These are phyloP conservation scores for Oryzias curvinotus DNA, from an alignment of 2,113 vertebrate species.

Conservation along the genomic window DNA sequence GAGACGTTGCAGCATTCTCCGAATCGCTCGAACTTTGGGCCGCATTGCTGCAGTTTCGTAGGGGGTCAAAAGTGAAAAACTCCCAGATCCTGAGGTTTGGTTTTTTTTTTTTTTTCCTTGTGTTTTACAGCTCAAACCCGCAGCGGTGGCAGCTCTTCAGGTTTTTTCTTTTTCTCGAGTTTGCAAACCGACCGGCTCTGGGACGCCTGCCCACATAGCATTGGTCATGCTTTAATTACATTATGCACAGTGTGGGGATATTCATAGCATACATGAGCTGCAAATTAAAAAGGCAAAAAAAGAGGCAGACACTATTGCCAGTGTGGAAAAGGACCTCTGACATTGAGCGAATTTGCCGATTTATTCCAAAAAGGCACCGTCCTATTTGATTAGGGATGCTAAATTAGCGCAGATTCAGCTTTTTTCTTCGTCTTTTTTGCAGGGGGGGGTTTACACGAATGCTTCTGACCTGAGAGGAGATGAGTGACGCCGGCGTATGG, in stretches of 20 bases:
- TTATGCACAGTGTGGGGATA: conserved; percentile 69
- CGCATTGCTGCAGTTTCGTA: not conserved
- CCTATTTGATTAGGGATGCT: conserved; percentile 79
- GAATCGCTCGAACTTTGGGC: conserved; percentile 18
- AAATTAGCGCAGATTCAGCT: conserved; percentile 57
- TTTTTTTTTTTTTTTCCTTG: too few relatives aligned
- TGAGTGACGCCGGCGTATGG: conserved; percentile 57
- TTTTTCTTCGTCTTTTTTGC: conserved; percentile 18
- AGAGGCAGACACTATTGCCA: conserved; percentile 63
- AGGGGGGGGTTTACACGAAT: conserved; percentile 3
- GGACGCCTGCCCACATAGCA: conserved; percentile 75
- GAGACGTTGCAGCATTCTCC: conserved; percentile 23
- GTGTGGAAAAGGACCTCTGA: conserved; percentile 74
- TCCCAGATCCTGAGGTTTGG: not conserved
- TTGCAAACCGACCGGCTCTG: conserved; percentile 75
- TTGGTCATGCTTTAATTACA: conserved; percentile 82
- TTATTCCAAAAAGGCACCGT: conserved; percentile 66
- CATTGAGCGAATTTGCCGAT: conserved; percentile 65
- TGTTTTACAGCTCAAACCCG: not conserved
- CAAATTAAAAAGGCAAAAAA: conserved; percentile 56
- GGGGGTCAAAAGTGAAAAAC: not conserved
- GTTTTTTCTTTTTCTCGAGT: conserved; percentile 80
- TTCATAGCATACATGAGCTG: conserved; percentile 65
- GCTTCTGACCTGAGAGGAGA: conserved; percentile 63
- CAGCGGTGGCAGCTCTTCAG: conserved; percentile 69